Evolutionary conservation across 2,888 invertebrate species (phyloP).

Genomic region (Drosophila sordidula): DNA sequence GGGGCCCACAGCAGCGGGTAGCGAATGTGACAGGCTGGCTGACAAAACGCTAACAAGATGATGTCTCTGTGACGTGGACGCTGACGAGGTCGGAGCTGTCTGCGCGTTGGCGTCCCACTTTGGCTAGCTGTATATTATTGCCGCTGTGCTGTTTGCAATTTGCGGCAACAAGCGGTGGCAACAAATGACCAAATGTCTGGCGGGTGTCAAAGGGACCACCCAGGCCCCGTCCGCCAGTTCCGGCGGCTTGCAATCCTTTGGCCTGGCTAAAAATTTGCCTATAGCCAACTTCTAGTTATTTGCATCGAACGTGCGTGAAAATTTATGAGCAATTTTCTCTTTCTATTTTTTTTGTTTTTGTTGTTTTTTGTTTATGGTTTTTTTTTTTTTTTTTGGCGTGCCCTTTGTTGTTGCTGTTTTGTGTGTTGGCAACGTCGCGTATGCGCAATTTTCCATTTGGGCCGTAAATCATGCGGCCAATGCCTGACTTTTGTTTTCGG

Average conservation of each 20-base stretch:
- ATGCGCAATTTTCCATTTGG: constrained; percentile 75
- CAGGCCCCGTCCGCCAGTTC: constrained; percentile 13
- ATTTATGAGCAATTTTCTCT: constrained; percentile 57
- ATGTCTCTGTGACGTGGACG: constrained; percentile 51
- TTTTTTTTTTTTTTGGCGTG: constrained; percentile 5
- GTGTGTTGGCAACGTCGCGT: constrained; percentile 58
- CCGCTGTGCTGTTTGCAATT: constrained; percentile 52
- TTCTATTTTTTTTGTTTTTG: constrained; percentile 1
- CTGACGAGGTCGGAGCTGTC: constrained; percentile 11
- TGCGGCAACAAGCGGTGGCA: constrained; percentile 71
- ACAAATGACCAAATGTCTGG: constrained; percentile 78
- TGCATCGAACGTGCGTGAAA: constrained; percentile 47
- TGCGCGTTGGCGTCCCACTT: constrained; percentile 37
- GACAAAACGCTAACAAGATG: constrained; percentile 80
- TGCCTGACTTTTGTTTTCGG: constrained; percentile 72
- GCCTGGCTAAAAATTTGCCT: constrained; percentile 10
- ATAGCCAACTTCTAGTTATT: constrained; percentile 41
- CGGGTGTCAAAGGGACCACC: constrained; percentile 64
- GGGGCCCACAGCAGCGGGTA: constrained; percentile 35
- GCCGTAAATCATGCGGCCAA: constrained; percentile 77
- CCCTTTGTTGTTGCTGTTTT: constrained; percentile 17
- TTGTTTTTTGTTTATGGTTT: not conserved
- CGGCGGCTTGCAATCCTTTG: constrained; percentile 38
- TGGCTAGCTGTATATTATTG: not conserved
- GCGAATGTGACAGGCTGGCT: constrained; percentile 78